Evolutionary conservation across 2,797 vertebrate genomes (phyloP).

Genomic region (Chaenodraco wilsoni): DNA sequence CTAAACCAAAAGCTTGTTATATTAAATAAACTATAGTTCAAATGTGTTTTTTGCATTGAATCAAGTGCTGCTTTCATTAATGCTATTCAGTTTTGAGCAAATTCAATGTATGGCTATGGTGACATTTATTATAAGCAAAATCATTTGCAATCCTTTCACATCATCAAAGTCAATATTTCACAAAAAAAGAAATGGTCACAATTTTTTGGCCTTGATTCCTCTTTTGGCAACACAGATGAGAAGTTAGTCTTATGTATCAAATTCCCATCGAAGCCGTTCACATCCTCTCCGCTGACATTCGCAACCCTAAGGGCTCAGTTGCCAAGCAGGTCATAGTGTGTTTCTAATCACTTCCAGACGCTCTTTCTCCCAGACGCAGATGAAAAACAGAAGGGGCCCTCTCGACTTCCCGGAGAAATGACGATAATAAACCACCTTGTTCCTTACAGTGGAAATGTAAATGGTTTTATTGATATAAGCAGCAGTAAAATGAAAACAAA

Average conservation of each 20-base stretch:
- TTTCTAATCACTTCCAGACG: conserved; percentile 81
- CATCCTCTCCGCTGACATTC: conserved; percentile 80
- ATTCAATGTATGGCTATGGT: not conserved
- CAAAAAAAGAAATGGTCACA: conserved; percentile 20
- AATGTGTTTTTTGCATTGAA: conserved; percentile 5
- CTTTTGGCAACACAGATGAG: conserved; percentile 54
- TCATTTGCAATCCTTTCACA: not conserved
- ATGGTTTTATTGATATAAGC: conserved; percentile 73
- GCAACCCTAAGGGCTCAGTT: conserved; percentile 72
- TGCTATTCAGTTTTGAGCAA: not conserved
- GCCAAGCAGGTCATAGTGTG: conserved; percentile 77
- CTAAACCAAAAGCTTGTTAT: not conserved
- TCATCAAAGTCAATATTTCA: not conserved
- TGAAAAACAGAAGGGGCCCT: conserved; percentile 55
- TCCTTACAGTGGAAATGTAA: conserved; percentile 44
- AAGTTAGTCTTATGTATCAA: conserved; percentile 63
- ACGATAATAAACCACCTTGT: conserved; percentile 38
- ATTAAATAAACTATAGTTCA: not conserved
- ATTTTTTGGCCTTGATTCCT: conserved; percentile 20
- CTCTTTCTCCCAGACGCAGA: conserved; percentile 67
- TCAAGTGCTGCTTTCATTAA: not conserved
- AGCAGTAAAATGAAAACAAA: conserved; percentile 64
- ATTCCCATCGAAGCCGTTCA: conserved; percentile 74
- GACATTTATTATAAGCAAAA: not conserved
- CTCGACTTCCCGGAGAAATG: conserved; percentile 43